Conservation (phyloP, 2,797 vertebrate species). For the Echiichthys vipera region DNA sequence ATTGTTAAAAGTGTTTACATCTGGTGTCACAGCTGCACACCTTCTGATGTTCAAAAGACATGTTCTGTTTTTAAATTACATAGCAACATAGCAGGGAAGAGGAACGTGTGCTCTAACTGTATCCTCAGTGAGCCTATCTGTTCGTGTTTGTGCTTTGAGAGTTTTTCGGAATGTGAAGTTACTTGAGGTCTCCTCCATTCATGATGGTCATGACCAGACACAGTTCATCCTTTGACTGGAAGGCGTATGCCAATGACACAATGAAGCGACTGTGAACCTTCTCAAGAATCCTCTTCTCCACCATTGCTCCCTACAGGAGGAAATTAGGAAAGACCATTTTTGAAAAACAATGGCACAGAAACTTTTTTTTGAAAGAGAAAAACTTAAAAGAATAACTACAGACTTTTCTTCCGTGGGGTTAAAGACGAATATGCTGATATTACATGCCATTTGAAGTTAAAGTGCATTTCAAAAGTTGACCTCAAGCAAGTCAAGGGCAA, state of each 20-base stretch:
- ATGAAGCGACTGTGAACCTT: constrained; percentile 91
- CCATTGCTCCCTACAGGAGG: constrained; percentile 86
- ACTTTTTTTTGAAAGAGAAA: not conserved
- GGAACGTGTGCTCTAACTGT: not conserved
- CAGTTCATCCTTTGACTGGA: constrained; percentile 89
- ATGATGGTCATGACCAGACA: constrained; percentile 96
- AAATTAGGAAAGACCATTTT: constrained; percentile 11
- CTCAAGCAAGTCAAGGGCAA: constrained; percentile 72
- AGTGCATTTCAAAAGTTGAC: constrained; percentile 32
- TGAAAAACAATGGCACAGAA: not conserved
- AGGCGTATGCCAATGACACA: constrained; percentile 91
- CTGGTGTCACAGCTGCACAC: not conserved
- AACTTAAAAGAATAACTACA: constrained; percentile 1
- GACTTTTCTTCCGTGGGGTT: not conserved
- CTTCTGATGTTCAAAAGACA: not conserved
- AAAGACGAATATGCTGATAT: not conserved
- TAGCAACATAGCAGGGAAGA: not conserved
- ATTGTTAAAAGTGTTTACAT: not conserved
- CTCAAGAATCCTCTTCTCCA: constrained; percentile 92
- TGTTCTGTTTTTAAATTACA: not conserved
- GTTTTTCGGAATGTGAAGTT: constrained; percentile 70
- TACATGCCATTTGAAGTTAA: not conserved
- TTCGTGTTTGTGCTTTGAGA: constrained; percentile 18
- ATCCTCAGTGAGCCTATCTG: not conserved
- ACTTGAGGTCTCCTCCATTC: constrained; percentile 96